These are phyloP conservation scores for Tetropium fuscum DNA, from an alignment of 2,888 invertebrate genomes.

Conservation along the genomic window DNA sequence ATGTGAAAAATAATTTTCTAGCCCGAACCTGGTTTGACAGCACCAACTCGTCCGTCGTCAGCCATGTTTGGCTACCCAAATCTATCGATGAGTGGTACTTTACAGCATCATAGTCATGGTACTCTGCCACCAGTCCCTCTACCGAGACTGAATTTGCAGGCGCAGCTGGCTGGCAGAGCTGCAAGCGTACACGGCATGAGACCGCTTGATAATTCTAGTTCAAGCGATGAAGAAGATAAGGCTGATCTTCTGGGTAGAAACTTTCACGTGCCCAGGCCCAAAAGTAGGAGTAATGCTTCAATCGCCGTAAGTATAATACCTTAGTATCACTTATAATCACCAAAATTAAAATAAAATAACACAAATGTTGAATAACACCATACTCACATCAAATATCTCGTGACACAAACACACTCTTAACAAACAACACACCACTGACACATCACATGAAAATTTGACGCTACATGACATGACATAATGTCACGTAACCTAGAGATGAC, in stretches of 20 bases:
- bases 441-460: too few species aligned
- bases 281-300: conserved; percentile 79
- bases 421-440: too few species aligned
- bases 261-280: conserved; percentile 85
- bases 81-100: conserved; percentile 67
- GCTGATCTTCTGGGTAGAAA: conserved; percentile 80
- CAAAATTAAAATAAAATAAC: too few species aligned
- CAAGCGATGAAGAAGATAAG: conserved; percentile 78
- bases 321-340: too few species aligned
- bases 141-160: conserved; percentile 72
- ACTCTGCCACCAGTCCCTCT: conserved; percentile 76
- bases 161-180: conserved; percentile 55
- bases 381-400: too few species aligned
- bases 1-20: conserved; percentile 71
- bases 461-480: too few species aligned
- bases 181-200: conserved; percentile 62
- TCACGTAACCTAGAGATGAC: too few species aligned
- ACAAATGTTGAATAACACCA: too few species aligned
- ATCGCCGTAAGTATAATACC: conserved; percentile 72
- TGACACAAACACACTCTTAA: too few species aligned
- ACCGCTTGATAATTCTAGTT: conserved; percentile 69
- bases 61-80: conserved; percentile 86
- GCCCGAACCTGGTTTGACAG: conserved; percentile 76
- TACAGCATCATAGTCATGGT: conserved; percentile 61
- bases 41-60: conserved; percentile 83